A percentile compares a stretch with the other conserved stretches of the same genome.
phyloP scores from a whole-genome alignment of 2,113 vertebrate genomes.

The Alosa alosa region DNA sequence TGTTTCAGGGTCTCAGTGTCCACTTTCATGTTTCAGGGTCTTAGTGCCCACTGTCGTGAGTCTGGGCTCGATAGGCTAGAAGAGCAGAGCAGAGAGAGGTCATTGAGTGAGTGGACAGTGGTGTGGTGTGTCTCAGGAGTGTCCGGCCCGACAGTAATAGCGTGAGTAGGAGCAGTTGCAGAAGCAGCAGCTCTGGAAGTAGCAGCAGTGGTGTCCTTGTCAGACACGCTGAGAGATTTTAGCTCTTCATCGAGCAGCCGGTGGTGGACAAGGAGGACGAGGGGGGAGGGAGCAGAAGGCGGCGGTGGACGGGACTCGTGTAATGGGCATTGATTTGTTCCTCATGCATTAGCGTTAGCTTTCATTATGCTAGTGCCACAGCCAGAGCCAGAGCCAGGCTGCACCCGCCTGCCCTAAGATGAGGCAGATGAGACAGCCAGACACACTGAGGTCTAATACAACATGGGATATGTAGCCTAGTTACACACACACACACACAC shows the following conservation, averaged over 20 bases:
- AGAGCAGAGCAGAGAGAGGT: neutral
- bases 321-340: conserved; percentile 51
- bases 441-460: too few relatives aligned
- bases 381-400: conserved; percentile 21
- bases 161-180: neutral
- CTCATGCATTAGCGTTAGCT: conserved; percentile 35
- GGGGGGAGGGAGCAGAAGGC: neutral
- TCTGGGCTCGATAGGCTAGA: too few relatives aligned
- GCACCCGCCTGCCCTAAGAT: neutral
- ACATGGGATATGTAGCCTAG: too few relatives aligned
- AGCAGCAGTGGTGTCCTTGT: conserved; percentile 30
- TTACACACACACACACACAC: too few relatives aligned
- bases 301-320: conserved; percentile 20
- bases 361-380: conserved; percentile 38
- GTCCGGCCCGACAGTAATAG: neutral
- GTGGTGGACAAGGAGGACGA: neutral
- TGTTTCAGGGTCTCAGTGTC: too few relatives aligned
- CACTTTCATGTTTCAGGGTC: too few relatives aligned
- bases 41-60: too few relatives aligned
- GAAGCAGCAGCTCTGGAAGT: conserved; percentile 7
- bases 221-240: conserved; percentile 15
- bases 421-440: too few relatives aligned
- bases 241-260: neutral
- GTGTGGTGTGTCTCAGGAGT: too few relatives aligned
- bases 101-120: too few relatives aligned